Evolutionary conservation across 1,140 invertebrate species (phyloP).

Genomic region (Centruroides sculpturatus): DNA sequence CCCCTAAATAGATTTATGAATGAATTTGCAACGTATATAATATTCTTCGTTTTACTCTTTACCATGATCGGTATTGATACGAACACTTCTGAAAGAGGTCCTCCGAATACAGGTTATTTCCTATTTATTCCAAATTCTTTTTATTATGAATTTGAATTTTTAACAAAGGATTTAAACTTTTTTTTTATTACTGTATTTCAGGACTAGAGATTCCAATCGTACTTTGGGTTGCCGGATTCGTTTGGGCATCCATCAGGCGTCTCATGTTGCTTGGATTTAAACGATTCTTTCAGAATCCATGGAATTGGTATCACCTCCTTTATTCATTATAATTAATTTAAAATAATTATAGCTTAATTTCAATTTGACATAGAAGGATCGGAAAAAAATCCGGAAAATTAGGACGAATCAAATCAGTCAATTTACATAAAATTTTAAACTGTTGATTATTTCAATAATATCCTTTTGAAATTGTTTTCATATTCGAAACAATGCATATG

Average conservation of each 20-base stretch:
- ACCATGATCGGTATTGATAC: constrained; percentile 36
- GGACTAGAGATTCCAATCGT: constrained; percentile 26
- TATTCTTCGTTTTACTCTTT: constrained; percentile 45
- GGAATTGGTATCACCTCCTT: constrained; percentile 4
- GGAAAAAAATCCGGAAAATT: too few species aligned
- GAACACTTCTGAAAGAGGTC: constrained; percentile 25
- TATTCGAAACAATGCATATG: too few species aligned
- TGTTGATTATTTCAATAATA: too few species aligned
- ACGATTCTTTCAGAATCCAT: constrained; percentile 3
- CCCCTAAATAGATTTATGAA: constrained; percentile 25
- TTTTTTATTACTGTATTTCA: constrained; percentile 21
- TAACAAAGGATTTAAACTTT: not conserved
- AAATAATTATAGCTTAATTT: too few species aligned
- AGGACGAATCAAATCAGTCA: too few species aligned
- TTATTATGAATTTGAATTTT: not conserved
- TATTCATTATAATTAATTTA: too few species aligned
- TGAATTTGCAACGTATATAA: constrained; percentile 40
- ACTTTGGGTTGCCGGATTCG: constrained; percentile 3
- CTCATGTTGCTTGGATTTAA: not conserved
- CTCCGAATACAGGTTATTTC: constrained; percentile 31
- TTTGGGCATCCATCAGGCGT: not conserved
- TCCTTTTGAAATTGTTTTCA: too few species aligned
- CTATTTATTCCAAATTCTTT: not conserved
- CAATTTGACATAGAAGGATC: too few species aligned
- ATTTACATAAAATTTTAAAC: too few species aligned